phyloP scores from a whole-genome alignment of 1,140 invertebrate species.

The Tachypleus tridentatus region DNA sequence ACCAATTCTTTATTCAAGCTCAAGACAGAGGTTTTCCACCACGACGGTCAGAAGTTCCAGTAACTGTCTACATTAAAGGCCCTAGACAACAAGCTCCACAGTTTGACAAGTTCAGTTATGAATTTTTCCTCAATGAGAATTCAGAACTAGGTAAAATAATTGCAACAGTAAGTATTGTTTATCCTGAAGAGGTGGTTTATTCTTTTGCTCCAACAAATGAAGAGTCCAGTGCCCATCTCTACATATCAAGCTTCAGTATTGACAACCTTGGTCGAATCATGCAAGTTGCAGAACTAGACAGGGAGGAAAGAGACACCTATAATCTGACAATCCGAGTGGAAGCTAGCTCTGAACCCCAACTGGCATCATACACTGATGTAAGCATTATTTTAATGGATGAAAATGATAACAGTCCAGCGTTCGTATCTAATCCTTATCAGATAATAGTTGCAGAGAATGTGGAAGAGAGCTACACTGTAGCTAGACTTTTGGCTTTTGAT shows the following conservation, averaged over 20 bases:
- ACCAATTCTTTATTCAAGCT: slow-evolving; percentile 80
- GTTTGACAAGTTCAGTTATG: slow-evolving; percentile 54
- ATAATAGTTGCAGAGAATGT: slow-evolving; percentile 68
- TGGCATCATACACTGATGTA: slow-evolving; percentile 59
- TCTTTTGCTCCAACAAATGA: slow-evolving; percentile 19
- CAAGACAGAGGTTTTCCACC: slow-evolving; percentile 57
- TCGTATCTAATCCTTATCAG: slow-evolving; percentile 68
- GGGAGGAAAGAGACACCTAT: slow-evolving; percentile 57
- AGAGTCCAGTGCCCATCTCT: slow-evolving; percentile 18
- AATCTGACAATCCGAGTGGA: slow-evolving; percentile 66
- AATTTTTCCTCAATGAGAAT: slow-evolving; percentile 67
- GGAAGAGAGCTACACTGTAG: slow-evolving; percentile 56
- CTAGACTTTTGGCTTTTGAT: slow-evolving; percentile 70
- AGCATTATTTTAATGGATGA: slow-evolving; percentile 70
- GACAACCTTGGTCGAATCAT: slow-evolving; percentile 58
- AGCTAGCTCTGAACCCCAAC: slow-evolving; percentile 55
- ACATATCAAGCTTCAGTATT: slow-evolving; percentile 49
- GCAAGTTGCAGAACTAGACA: slow-evolving; percentile 56
- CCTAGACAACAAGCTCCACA: slow-evolving; percentile 52
- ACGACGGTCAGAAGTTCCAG: slow-evolving; percentile 60
- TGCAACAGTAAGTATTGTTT: slow-evolving; percentile 29
- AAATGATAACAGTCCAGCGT: slow-evolving; percentile 78
- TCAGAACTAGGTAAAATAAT: slow-evolving; percentile 43
- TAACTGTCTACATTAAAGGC: slow-evolving; percentile 61
- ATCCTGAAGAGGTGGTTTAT: slow-evolving; percentile 22